These are phyloP conservation scores for Toxotes lorentzi DNA, from an alignment of 2,797 vertebrate species.

Conservation along the genomic window DNA sequence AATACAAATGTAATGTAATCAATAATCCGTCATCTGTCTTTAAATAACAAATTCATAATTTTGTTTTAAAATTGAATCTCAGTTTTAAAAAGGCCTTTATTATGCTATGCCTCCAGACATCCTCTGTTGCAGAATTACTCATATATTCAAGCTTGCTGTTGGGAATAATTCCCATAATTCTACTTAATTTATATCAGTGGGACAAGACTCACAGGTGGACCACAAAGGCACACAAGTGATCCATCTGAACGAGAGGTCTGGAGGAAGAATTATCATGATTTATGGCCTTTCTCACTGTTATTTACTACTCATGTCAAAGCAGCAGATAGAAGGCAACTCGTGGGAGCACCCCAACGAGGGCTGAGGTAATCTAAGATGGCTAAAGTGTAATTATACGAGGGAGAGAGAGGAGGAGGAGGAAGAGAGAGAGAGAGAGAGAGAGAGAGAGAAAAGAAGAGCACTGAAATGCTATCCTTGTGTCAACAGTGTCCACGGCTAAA, in stretches of 20 bases:
- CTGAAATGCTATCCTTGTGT: constrained; percentile 41
- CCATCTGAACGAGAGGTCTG: constrained; percentile 60
- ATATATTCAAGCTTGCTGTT: not conserved
- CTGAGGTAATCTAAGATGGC: constrained; percentile 64
- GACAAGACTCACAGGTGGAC: constrained; percentile 59
- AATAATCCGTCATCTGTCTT: not conserved
- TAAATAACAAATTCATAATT: not conserved
- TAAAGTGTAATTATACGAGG: constrained; percentile 67
- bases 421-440: not conserved
- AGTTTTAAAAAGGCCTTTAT: not conserved
- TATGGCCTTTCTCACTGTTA: constrained; percentile 59
- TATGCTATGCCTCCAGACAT: not conserved
- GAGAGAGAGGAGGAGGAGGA: constrained; percentile 10
- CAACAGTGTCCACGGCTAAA: constrained; percentile 26
- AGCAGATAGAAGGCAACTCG: constrained; percentile 45
- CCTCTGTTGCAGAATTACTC: not conserved
- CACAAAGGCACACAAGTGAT: constrained; percentile 66
- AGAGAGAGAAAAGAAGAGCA: not conserved
- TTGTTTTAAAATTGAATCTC: not conserved
- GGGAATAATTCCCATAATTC: constrained; percentile 42
- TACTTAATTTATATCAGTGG: constrained; percentile 48
- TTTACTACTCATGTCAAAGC: constrained; percentile 70
- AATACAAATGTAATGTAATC: not conserved
- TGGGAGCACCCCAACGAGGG: constrained; percentile 44
- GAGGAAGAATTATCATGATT: constrained; percentile 68